phyloP scores from a whole-genome alignment of 1,140 invertebrate genomes.

The Trialeurodes vaporariorum region DNA sequence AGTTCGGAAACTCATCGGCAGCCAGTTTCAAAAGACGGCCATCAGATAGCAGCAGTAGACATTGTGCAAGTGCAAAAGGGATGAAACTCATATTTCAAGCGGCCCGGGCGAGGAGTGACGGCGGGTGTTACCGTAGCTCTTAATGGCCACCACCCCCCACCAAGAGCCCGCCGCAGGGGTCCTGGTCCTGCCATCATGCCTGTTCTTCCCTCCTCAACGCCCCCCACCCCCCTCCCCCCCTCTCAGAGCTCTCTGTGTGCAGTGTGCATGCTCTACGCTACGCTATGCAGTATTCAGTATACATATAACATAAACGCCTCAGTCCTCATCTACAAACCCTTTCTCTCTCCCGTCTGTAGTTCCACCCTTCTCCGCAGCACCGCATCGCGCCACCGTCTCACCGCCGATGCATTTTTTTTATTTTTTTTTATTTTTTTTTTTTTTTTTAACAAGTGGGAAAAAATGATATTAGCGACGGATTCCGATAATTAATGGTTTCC shows the following conservation, averaged over 20 bases:
- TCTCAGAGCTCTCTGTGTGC: no score
- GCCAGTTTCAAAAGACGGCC: background rate
- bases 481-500: slow-evolving; percentile 1
- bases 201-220: background rate
- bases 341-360: no score
- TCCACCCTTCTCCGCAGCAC: no score
- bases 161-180: background rate
- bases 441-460: background rate
- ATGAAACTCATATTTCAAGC: slow-evolving; percentile 1
- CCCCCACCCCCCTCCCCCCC: background rate
- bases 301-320: no score
- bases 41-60: background rate
- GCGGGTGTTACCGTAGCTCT: background rate
- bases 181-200: background rate
- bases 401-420: no score
- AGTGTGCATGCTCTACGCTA: no score
- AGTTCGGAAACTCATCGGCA: no score
- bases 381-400: background rate
- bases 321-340: no score
- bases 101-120: background rate
- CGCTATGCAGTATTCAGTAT: no score
- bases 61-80: background rate
- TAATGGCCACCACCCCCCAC: background rate
- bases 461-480: background rate
- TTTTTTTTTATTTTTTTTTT: background rate